Base-by-base conservation (phyloP, 64 coral and sea anemone genomes). In the Pachyseris speciosa region DNA sequence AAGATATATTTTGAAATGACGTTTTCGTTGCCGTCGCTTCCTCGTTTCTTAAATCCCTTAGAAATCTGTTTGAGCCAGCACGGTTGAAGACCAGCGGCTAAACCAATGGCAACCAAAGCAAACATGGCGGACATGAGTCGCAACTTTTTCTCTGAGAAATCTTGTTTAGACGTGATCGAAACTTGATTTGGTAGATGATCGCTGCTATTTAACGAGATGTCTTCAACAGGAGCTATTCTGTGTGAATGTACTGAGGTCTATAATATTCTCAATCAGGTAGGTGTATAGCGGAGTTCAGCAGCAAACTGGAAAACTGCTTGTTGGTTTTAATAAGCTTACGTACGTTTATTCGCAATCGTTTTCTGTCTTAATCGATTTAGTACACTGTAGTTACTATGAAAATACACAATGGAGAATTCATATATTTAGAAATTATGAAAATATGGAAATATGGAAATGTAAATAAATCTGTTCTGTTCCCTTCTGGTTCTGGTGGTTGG, bases 191-290 rank as follows among this genome's bases (percentile, higher is more conserved):
- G 10, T 68, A 7, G 37, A 10, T 2, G 17, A 33, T 17, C 15
- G 33, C 17, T 68, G 9, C 13, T 0, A 31, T 16, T 2, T 1
- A 77, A 77, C 4, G 52, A 40, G 24, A 96, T 96, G 94, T 87
- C 94, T 83, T 49, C 61, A 66, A 17, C 84, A 55, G 95, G 95
- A 26, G 70, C 87, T 55, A 51, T 83, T 67, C 76, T 98, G 36
- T 94, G 74, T 32, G 91, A 98, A 26, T 78, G 87, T 5, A 91
- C 95, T 12, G 86, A 94, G 50, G 83, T 98, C 74, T 98, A 94
- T 80, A 98, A 94, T 67, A 75, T 98, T 83, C 75, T 98, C 13
- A 98, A 94, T 50, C 95, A 98, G 95, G 95, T 98, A 36, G 64
- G 36, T 81, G 9, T 64, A 7, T 20, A 2, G 24, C 0, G 20